A percentile compares a stretch with the other conserved stretches of the same genome.
Conservation (phyloP, 2,797 vertebrate species). For the Manis crassicaudata region DNA sequence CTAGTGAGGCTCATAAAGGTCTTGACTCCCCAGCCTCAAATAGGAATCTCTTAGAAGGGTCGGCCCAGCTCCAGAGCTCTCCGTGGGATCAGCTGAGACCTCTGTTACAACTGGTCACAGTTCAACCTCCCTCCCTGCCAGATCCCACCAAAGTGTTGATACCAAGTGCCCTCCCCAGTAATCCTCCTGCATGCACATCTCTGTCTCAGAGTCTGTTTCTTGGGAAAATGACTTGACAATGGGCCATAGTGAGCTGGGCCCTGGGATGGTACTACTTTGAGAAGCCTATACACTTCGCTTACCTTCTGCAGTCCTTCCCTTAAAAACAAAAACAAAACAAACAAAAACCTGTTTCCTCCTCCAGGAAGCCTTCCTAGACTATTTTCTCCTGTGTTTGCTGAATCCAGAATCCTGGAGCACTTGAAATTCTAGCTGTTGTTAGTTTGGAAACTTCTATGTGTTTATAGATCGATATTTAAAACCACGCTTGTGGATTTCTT, state of each 20-base stretch:
- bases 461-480: constrained; percentile 58
- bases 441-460: constrained; percentile 17
- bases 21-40: background rate
- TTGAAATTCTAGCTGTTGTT: constrained; percentile 27
- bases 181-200: background rate
- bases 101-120: too few species aligned
- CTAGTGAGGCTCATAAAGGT: background rate
- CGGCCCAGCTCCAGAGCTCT: background rate
- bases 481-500: constrained; percentile 44
- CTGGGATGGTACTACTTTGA: background rate
- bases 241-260: background rate
- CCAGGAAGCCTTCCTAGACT: constrained; percentile 31
- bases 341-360: background rate
- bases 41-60: background rate
- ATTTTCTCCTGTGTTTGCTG: background rate
- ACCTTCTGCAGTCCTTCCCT: background rate
- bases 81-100: background rate
- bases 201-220: background rate
- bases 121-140: background rate
- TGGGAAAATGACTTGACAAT: background rate
- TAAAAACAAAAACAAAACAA: background rate
- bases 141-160: accelerated
- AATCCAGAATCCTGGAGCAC: background rate
- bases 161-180: background rate
- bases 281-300: background rate